These are phyloP conservation scores for Silurus lanzhouensis DNA, from an alignment of 2,797 vertebrate species.

Conservation along the genomic window DNA sequence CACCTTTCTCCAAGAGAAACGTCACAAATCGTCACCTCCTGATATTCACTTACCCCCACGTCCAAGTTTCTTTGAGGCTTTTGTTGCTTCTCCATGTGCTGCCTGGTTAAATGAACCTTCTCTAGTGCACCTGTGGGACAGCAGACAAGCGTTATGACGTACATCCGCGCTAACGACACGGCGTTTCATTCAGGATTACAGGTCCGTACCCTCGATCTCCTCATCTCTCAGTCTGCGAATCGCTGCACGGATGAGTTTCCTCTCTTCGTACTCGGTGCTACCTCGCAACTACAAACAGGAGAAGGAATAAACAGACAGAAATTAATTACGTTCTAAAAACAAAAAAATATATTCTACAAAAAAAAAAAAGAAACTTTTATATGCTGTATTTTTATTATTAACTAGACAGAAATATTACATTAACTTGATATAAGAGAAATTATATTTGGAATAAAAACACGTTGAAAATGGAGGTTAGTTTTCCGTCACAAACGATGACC, in stretches of 20 bases:
- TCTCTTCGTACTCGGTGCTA: conserved; percentile 87
- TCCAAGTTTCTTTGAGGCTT: conserved; percentile 65
- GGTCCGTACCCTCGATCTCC: conserved; percentile 82
- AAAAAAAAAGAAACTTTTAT: not conserved
- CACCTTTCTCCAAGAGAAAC: not conserved
- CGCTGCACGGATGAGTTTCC: conserved; percentile 90
- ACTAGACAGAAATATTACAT: too few relatives aligned
- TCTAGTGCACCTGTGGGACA: conserved; percentile 62
- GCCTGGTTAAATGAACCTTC: conserved; percentile 54
- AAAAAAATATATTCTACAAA: not conserved
- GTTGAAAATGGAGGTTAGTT: too few relatives aligned
- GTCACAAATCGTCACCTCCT: not conserved
- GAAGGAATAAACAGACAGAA: not conserved
- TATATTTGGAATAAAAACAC: too few relatives aligned
- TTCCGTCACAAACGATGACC: too few relatives aligned
- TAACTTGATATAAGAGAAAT: too few relatives aligned
- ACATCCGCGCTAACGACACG: conserved; percentile 10
- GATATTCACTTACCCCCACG: conserved; percentile 67
- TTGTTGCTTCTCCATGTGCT: conserved; percentile 57
- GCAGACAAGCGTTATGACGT: not conserved
- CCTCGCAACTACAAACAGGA: conserved; percentile 76
- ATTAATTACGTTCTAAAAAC: not conserved
- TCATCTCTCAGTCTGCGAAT: conserved; percentile 88
- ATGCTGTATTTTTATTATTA: too few relatives aligned
- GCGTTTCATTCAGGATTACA: not conserved